A percentile compares a stretch with the other conserved stretches of the same genome.
phyloP scores from a whole-genome alignment of 2,797 vertebrate genomes.

The Falco rusticolus region DNA sequence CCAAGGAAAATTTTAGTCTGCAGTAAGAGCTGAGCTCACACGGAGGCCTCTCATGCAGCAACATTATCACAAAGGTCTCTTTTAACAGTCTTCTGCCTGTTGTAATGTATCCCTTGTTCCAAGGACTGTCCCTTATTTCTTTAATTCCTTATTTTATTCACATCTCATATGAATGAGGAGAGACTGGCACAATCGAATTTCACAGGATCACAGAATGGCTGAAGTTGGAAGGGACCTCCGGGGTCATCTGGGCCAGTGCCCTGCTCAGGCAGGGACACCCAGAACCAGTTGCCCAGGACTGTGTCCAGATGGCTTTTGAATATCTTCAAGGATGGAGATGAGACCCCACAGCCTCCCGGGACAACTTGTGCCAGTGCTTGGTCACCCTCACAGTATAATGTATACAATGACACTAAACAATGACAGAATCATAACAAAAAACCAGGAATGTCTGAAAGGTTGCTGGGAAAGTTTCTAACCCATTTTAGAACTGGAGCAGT shows the following conservation, averaged over 20 bases:
- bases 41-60: neutral
- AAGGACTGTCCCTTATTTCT: neutral
- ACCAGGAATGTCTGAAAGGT: neutral
- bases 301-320: neutral
- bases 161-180: neutral
- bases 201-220: neutral
- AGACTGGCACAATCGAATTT: neutral
- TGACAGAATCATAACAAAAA: neutral
- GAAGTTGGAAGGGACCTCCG: neutral
- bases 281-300: neutral
- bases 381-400: neutral
- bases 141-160: neutral
- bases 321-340: neutral
- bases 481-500: neutral
- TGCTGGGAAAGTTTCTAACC: neutral
- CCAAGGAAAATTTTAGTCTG: neutral
- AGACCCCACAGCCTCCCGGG: neutral
- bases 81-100: neutral
- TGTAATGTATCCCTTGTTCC: neutral
- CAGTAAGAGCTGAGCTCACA: neutral
- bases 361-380: neutral
- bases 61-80: neutral
- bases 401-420: neutral
- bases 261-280: neutral
- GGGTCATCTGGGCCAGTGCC: neutral